Base-by-base conservation (phyloP, 1,140 invertebrate genomes). In the Halotydeus destructor region DNA sequence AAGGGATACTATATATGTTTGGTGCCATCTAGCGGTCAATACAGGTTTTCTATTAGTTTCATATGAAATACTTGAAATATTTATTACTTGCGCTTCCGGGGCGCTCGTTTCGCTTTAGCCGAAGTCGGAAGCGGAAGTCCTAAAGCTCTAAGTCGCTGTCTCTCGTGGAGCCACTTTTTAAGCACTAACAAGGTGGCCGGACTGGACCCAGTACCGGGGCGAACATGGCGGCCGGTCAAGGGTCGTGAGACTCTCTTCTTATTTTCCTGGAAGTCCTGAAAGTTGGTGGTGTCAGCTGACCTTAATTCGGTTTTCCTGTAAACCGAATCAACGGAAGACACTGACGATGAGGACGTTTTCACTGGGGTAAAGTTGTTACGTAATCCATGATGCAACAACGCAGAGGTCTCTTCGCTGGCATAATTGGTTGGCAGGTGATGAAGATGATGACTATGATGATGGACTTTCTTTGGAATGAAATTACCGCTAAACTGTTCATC, bases 181-280 rank as follows among this genome's bases (percentile, higher is more conserved):
- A 66, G 53, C n/a, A 59, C 60, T 5, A 58, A 46, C 14, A 66
- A 54, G 1, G 62, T 65, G 5, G 57, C 50, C 1, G 62, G 56
- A 16, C 58, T 62, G 19, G 64, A 64, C 19, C 64, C 64, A 4
- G 64, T 66, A 14, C 64, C 64, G 16, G 61, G 57, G 12, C 59
- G 49, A 2, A 66, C 64, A 46, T 66, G 63, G 43, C 62, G 58
- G 2, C 64, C 64, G 3, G 58, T 62, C 14, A 62, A 55, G 6
- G 62, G 61, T 6, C 63, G 37, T n/a, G 55, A 55, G 2, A 59
- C 57, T 26, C 60, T 51, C 45, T 69, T 59, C 24, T 54, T 14
- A 37, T 49, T 40, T 5, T 21, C n/a, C n/a, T 30, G 9, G 9
- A 30, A 30, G 14, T 30, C 28, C 9, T 9, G 28, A 25, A 23